Conservation (phyloP, 1,140 invertebrate genomes). For the Heliconius eleuchia region DNA sequence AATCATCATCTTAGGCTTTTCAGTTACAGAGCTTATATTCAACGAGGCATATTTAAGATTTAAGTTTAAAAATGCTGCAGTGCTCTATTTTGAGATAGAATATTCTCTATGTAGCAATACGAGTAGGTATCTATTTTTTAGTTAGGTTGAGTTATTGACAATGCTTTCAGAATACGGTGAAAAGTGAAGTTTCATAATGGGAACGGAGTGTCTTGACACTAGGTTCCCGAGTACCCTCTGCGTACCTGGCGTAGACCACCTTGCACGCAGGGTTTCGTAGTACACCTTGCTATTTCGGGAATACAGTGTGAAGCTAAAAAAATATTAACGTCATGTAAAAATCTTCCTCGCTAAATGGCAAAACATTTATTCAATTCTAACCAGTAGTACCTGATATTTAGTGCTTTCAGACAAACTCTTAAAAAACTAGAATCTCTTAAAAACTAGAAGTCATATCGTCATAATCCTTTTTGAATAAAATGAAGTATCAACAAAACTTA, state of each 20-base stretch:
- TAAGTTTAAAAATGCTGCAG: background rate
- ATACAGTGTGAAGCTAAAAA: background rate
- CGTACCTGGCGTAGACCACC: background rate
- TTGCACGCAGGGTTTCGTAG: too few species aligned
- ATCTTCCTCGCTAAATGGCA: too few species aligned
- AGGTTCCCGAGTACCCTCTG: background rate
- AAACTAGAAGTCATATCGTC: too few species aligned
- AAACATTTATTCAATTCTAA: too few species aligned
- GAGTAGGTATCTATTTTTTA: background rate
- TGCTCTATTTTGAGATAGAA: background rate
- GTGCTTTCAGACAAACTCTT: too few species aligned
- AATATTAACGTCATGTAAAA: too few species aligned
- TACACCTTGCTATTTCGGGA: background rate
- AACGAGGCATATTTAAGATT: constrained; percentile 11
- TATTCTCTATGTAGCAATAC: background rate
- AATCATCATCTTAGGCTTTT: constrained; percentile 1
- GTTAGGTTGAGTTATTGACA: background rate
- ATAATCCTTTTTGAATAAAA: too few species aligned
- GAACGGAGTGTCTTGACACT: background rate
- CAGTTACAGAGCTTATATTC: constrained; percentile 9
- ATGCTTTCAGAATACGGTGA: too few species aligned
- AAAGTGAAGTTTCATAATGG: background rate
- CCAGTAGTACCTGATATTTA: too few species aligned
- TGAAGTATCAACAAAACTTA: too few species aligned
- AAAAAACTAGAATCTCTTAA: too few species aligned